These are phyloP conservation scores for Coranthus polyacanthus DNA, from an alignment of 2,797 vertebrate genomes.

Conservation along the genomic window DNA sequence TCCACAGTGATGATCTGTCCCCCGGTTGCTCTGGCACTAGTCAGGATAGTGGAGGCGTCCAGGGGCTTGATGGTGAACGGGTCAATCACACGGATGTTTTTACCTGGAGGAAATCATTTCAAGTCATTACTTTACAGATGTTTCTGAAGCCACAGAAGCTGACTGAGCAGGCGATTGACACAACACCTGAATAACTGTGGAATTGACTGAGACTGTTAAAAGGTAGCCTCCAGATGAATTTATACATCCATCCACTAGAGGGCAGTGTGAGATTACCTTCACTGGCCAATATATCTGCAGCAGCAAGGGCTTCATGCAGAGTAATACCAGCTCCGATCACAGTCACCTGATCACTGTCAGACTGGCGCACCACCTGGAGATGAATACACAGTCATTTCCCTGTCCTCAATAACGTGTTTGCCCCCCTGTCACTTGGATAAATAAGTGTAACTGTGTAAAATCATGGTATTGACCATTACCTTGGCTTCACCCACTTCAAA, in stretches of 20 bases:
- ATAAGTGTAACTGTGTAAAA: not conserved
- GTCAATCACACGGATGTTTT: slow-evolving; percentile 89
- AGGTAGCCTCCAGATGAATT: not conserved
- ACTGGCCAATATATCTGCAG: slow-evolving; percentile 85
- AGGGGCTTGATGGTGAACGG: slow-evolving; percentile 93
- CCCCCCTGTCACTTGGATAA: too few relatives aligned
- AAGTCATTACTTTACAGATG: not conserved
- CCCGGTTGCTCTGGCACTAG: slow-evolving; percentile 85
- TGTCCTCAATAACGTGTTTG: not conserved
- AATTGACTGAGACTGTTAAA: not conserved
- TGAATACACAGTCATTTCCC: not conserved
- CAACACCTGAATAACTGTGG: not conserved
- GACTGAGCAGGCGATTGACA: not conserved
- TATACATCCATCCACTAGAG: slow-evolving; percentile 27
- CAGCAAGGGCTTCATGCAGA: slow-evolving; percentile 88
- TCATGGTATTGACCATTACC: slow-evolving; percentile 70
- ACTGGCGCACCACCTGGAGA: slow-evolving; percentile 87
- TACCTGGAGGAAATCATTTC: slow-evolving; percentile 70
- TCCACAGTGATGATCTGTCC: slow-evolving; percentile 92
- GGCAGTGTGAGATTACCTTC: slow-evolving; percentile 82
- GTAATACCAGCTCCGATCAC: slow-evolving; percentile 92
- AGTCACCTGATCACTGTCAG: slow-evolving; percentile 84
- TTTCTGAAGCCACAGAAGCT: not conserved
- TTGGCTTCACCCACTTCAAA: slow-evolving; percentile 90
- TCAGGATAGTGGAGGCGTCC: slow-evolving; percentile 87